phyloP scores from a whole-genome alignment of 1,140 invertebrate genomes.

The Olivierus martensii region DNA sequence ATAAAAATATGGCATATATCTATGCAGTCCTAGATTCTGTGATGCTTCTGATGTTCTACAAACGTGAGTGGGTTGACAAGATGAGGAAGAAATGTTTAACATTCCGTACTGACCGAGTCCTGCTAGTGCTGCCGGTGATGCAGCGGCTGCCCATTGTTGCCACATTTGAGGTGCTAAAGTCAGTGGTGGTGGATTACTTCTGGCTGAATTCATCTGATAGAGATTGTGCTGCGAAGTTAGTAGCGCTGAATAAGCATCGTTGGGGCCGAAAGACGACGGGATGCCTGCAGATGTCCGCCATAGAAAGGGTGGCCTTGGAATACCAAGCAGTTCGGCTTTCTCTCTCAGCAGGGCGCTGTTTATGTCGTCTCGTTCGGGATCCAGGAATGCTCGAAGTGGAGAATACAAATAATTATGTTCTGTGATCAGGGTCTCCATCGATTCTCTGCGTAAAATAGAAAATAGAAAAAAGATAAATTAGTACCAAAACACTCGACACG shows the following conservation, averaged over 20 bases:
- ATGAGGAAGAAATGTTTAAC: too few relatives aligned
- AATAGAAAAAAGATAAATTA: not conserved
- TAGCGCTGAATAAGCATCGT: too few relatives aligned
- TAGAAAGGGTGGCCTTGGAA: not conserved
- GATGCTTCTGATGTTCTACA: too few relatives aligned
- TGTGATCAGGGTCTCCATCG: conserved; percentile 29
- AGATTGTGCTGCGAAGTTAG: too few relatives aligned
- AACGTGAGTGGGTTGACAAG: too few relatives aligned
- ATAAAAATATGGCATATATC: too few relatives aligned
- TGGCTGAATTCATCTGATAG: too few relatives aligned
- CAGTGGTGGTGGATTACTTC: not conserved
- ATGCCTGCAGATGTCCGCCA: not conserved
- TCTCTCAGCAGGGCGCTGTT: conserved; percentile 2
- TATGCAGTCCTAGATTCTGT: too few relatives aligned
- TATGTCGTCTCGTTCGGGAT: conserved; percentile 19
- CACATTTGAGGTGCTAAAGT: not conserved
- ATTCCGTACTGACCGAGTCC: conserved; percentile 10
- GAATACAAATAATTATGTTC: conserved; percentile 29
- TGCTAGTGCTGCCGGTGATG: not conserved
- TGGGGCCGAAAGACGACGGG: too few relatives aligned
- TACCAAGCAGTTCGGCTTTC: not conserved
- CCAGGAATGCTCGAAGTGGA: conserved; percentile 26
- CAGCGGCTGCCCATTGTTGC: not conserved
- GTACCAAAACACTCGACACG: not conserved
- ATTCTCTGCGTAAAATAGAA: conserved; percentile 23